A percentile compares a stretch with the other conserved stretches of the same genome.
phyloP scores from a whole-genome alignment of 2,113 vertebrate species.

The western clawed frog (Xenopus tropicalis) region DNA sequence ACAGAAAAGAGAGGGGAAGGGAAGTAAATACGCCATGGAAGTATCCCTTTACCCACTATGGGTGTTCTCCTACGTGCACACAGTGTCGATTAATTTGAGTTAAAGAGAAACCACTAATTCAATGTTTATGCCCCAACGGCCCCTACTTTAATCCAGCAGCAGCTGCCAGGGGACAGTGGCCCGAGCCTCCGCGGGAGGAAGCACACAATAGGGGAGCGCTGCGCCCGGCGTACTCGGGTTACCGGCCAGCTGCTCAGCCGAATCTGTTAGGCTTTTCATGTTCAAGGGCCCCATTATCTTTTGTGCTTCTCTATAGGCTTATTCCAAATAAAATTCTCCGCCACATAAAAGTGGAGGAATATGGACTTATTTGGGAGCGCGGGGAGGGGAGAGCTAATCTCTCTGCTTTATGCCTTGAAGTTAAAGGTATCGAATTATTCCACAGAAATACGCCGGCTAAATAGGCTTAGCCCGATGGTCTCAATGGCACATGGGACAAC shows the following conservation, averaged over 20 bases:
- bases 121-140: conserved; percentile 47
- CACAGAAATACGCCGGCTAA: not conserved
- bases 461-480: not conserved
- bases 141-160: conserved; percentile 58
- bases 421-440: not conserved
- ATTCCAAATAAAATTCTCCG: conserved; percentile 47
- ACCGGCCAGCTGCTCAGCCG: conserved; percentile 64
- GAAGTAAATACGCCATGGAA: not conserved
- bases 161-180: conserved; percentile 64
- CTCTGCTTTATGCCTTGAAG: not conserved
- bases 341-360: conserved; percentile 48
- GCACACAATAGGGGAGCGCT: conserved; percentile 46
- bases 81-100: conserved; percentile 45
- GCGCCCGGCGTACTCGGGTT: conserved; percentile 54
- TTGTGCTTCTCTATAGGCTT: conserved; percentile 51
- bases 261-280: conserved; percentile 53
- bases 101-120: conserved; percentile 43
- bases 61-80: conserved; percentile 6
- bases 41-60: not conserved
- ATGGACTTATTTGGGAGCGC: conserved; percentile 31
- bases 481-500: not conserved
- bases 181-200: conserved; percentile 55
- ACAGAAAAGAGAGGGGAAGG: too few relatives aligned
- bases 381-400: conserved; percentile 21
- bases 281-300: conserved; percentile 47